These are phyloP conservation scores for Odontamblyopus lacepedii DNA, from an alignment of 2,797 vertebrate species.

Conservation along the genomic window DNA sequence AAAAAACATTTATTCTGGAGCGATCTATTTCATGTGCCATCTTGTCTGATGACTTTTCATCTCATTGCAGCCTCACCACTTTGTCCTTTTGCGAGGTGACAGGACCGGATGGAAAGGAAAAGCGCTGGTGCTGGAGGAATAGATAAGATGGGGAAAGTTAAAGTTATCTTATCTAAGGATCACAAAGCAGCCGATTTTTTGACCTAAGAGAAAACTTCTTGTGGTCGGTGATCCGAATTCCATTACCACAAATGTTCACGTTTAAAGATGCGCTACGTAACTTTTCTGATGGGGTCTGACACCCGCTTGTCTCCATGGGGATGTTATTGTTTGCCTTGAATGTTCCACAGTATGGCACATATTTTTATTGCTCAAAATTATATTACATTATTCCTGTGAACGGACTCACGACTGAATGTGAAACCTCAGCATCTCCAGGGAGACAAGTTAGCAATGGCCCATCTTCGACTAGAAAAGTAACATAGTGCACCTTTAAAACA, in stretches of 20 bases:
- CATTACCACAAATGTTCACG: slow-evolving; percentile 15
- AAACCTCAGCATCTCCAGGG: no score
- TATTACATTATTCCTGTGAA: no score
- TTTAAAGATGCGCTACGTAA: background rate
- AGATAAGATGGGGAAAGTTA: slow-evolving; percentile 50
- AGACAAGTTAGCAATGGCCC: no score
- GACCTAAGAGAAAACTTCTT: slow-evolving; percentile 17
- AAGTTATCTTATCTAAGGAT: slow-evolving; percentile 50
- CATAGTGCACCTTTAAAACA: background rate
- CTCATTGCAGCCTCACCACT: slow-evolving; percentile 42
- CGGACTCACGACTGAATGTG: no score
- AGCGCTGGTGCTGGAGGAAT: slow-evolving; percentile 14
- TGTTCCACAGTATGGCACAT: no score
- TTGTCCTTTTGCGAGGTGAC: slow-evolving; percentile 36
- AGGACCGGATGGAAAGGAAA: slow-evolving; percentile 34
- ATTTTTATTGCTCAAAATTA: no score
- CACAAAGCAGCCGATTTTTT: slow-evolving; percentile 9
- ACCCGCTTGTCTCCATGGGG: no score
- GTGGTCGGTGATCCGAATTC: slow-evolving; percentile 15
- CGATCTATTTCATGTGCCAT: slow-evolving; percentile 27
- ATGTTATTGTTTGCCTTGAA: no score
- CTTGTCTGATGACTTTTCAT: slow-evolving; percentile 53
- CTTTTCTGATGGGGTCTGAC: background rate
- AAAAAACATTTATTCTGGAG: slow-evolving; percentile 34
- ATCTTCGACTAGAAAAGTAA: no score